Base-by-base conservation (phyloP, 30 jellyfish, hydroid and myxozoan genomes). In the Rhopilema esculentum region DNA sequence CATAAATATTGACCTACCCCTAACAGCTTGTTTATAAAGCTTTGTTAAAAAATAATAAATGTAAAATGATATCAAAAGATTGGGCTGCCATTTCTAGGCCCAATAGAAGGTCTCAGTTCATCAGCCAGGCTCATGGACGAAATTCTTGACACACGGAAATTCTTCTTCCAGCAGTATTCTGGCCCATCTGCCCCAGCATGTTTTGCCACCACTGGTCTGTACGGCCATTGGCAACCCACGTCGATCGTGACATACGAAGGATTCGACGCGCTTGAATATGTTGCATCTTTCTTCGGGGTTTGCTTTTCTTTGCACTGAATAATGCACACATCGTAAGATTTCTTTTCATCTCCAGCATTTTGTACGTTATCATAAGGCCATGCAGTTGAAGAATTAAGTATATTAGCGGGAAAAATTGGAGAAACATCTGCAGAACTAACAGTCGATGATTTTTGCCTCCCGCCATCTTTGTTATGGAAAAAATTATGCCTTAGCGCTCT, bases 161-260 rank as follows among this genome's bases (percentile, higher is more conserved):
- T 51, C 77, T 77, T 77, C 66, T 77, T 49, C 88, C 88, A 77
- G 24, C 68, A 20, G 77, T 66, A 32, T 26, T 77, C 88, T 32
- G 88, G 69, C 2, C 40, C 76, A 77, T 77, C 64, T 77, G 32
- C 62, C 91, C 91, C 82, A 82, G 28, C 91, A 82, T 82, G 51
- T 66, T 82, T 71, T 57, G 84, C 89, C 86, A 75, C 89, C 89
- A 79, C 48, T 79, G 79, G 49, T 82, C 91, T 33, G 91, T 82
- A 17, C 84, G 31, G 63, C 91, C 80, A 30, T 65, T 79, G 28
- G 61, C 79, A 57, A 79, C 72, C 89, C 80, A 79, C 1, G 49
- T 52, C 20, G 89, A 79, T 12, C 80, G 32, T 28, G 80, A 66
- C 28, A 25, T 79, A 18, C 89, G 67, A 22, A 33, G 89, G 32